phyloP scores from a whole-genome alignment of 2,113 vertebrate species.

The Sylvietta virens region DNA sequence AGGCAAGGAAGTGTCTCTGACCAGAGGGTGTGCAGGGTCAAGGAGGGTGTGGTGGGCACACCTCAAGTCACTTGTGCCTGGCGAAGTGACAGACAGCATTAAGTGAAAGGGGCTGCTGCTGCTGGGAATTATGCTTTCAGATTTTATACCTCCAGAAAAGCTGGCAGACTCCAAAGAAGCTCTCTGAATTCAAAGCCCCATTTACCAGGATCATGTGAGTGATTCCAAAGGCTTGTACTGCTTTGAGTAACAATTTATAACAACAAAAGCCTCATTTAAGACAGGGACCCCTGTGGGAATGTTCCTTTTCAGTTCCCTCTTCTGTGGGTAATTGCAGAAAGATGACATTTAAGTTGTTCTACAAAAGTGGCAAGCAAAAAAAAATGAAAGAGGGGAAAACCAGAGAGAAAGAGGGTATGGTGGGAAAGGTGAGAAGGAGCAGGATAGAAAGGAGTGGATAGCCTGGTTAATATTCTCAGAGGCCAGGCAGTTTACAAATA shows the following conservation, averaged over 20 bases:
- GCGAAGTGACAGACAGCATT: not conserved
- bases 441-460: not conserved
- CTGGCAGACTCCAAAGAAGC: conserved; percentile 45
- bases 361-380: conserved; percentile 49
- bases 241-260: conserved; percentile 74
- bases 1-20: rapidly evolving
- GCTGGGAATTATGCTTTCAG: not conserved
- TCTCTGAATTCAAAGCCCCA: conserved; percentile 58
- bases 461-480: not conserved
- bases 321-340: conserved; percentile 67
- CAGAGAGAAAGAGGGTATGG: not conserved
- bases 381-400: not conserved
- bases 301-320: conserved; percentile 66
- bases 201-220: conserved; percentile 43
- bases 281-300: conserved; percentile 71
- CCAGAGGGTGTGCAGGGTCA: not conserved
- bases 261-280: conserved; percentile 73
- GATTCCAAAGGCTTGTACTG: conserved; percentile 68
- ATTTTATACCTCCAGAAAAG: conserved; percentile 39
- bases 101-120: not conserved
- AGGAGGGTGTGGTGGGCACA: not conserved
- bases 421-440: not conserved
- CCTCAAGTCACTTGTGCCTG: not conserved
- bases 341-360: conserved; percentile 71
- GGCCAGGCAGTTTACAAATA: not conserved